These are phyloP conservation scores for Dicentrarchus labrax DNA, from an alignment of 2,113 vertebrate genomes.

Conservation along the genomic window DNA sequence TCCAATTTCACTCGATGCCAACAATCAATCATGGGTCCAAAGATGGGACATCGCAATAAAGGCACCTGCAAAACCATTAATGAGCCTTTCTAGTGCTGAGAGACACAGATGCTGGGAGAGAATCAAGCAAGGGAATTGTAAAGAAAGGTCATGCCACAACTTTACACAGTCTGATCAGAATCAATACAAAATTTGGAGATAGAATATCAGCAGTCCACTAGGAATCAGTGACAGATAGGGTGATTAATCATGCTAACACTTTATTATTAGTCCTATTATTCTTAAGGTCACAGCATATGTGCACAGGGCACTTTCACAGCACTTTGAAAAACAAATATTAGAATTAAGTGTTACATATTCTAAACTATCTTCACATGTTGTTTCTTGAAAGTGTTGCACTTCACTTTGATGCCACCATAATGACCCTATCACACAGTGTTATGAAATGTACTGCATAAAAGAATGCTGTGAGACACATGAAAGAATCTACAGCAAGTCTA, in stretches of 20 bases:
- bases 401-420: slow-evolving; percentile 59
- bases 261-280: slow-evolving; percentile 76
- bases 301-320: slow-evolving; percentile 34
- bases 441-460: slow-evolving; percentile 72
- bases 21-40: slow-evolving; percentile 81
- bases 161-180: slow-evolving; percentile 83
- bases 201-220: slow-evolving; percentile 77
- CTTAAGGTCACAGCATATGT: slow-evolving; percentile 54
- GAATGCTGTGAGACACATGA: slow-evolving; percentile 75
- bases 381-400: slow-evolving; percentile 43
- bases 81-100: slow-evolving; percentile 63
- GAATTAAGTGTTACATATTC: slow-evolving; percentile 19
- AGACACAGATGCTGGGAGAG: slow-evolving; percentile 75
- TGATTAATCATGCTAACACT: slow-evolving; percentile 84
- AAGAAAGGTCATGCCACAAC: slow-evolving; percentile 83
- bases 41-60: slow-evolving; percentile 77
- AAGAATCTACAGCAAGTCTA: slow-evolving; percentile 68
- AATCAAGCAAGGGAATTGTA: slow-evolving; percentile 62
- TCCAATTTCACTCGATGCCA: slow-evolving; percentile 76
- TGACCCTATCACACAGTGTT: slow-evolving; percentile 60
- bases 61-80: slow-evolving; percentile 75
- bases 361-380: slow-evolving; percentile 10
- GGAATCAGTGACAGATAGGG: slow-evolving; percentile 74
- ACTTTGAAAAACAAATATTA: slow-evolving; percentile 43
- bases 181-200: slow-evolving; percentile 83